Conservation (phyloP, 2,797 vertebrate species). For the Menidia menidia region DNA sequence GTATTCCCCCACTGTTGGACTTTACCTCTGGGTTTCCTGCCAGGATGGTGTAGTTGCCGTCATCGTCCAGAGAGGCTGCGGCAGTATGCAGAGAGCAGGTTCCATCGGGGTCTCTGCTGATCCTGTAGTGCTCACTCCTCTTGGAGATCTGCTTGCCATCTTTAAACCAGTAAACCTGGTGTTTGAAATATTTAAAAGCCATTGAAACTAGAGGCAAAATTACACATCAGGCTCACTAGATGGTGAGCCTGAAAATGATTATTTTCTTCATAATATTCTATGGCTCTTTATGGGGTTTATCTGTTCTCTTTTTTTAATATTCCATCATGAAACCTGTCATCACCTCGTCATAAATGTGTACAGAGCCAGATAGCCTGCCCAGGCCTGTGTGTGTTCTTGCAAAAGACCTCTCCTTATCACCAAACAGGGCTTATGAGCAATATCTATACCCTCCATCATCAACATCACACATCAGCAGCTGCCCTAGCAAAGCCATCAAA, state of each 20-base stretch:
- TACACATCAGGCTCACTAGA: not conserved
- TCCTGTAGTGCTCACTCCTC: constrained; percentile 94
- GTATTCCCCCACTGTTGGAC: not conserved
- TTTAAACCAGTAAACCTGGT: constrained; percentile 98
- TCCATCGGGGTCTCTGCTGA: constrained; percentile 91
- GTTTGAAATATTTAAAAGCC: not conserved
- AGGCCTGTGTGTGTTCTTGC: constrained; percentile 11
- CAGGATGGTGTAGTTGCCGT: constrained; percentile 98
- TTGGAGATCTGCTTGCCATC: constrained; percentile 99
- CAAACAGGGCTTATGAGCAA: constrained; percentile 26
- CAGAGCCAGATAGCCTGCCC: constrained; percentile 30
- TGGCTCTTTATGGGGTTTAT: not conserved
- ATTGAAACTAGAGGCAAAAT: constrained; percentile 2
- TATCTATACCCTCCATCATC: constrained; percentile 46
- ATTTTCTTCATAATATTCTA: not conserved
- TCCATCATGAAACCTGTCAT: constrained; percentile 59
- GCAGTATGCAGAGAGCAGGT: constrained; percentile 91
- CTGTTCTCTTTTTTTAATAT: constrained; percentile 17
- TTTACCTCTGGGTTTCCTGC: constrained; percentile 93
- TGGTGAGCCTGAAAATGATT: not conserved
- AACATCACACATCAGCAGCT: constrained; percentile 55
- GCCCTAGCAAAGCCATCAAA: constrained; percentile 8
- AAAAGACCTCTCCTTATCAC: constrained; percentile 51
- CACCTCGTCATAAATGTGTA: constrained; percentile 52
- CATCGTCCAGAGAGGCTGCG: constrained; percentile 93